phyloP scores from a whole-genome alignment of 2,113 vertebrate species.

The Ciconia stormi region DNA sequence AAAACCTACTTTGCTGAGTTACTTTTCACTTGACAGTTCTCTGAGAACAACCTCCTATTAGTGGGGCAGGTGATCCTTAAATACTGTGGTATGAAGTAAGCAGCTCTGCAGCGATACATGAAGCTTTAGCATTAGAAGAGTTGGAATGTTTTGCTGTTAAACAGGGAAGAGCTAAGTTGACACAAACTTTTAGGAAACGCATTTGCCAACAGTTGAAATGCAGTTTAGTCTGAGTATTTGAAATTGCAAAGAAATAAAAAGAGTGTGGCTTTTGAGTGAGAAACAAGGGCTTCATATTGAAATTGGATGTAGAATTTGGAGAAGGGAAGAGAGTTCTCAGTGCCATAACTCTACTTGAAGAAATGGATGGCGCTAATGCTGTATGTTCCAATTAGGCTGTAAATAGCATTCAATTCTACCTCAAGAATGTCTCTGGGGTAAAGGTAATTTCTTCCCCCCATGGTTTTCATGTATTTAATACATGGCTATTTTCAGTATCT shows the following conservation, averaged over 20 bases:
- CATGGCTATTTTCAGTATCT: not conserved
- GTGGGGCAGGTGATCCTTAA: not conserved
- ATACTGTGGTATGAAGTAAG: not conserved
- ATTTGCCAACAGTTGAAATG: not conserved
- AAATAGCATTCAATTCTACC: not conserved
- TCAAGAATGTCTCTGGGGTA: not conserved
- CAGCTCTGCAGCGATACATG: not conserved
- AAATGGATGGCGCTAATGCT: not conserved
- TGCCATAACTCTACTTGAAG: not conserved
- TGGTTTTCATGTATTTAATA: not conserved
- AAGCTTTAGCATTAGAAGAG: not conserved
- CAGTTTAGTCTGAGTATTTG: not conserved
- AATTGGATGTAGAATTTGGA: not conserved
- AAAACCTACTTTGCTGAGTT: not conserved
- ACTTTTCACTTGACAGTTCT: not conserved
- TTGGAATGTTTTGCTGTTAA: not conserved
- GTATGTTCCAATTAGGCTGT: not conserved
- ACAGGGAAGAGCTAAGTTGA: not conserved
- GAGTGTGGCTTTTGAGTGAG: not conserved
- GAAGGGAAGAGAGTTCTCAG: not conserved
- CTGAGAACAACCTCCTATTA: not conserved
- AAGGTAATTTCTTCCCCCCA: fast-evolving
- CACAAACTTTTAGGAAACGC: not conserved
- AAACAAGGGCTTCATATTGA: not conserved
- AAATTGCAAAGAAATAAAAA: not conserved